Base-by-base conservation (phyloP, 1,140 invertebrate species). In the Drosophila navojoa region DNA sequence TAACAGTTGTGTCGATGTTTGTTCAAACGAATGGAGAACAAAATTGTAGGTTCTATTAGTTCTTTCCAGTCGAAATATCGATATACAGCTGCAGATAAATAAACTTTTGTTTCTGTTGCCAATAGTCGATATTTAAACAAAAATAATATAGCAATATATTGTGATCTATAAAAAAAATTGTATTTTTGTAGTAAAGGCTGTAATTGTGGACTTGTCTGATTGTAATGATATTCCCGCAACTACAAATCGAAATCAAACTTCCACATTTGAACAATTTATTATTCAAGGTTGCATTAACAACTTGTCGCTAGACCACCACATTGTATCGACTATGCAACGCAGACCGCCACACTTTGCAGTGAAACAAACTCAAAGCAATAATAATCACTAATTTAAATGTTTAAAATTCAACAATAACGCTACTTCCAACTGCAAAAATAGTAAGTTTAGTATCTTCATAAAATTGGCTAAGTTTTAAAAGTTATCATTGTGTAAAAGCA, bases 311-410 rank as follows among this genome's bases (percentile, higher is more conserved):
- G 15, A 53, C 70, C 45, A 27, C 62, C 62, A 27, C 54, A 29
- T 68, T 69, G 5, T 67, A 72, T 67, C 45, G 62, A 38, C 70
- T 38, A 68, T 19, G 22, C n/a, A 40, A 57, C 63, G 32, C 60
- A 42, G 52, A 55, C 68, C 60, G 44, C 68, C 68, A 71, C 62
- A 59, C 38, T 57, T 53, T 60, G 55, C 63, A 67, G 66, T 70
- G 64, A 62, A 73, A 62, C 66, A 75, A 62, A 70, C 53, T 53
- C 45, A 64, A 61, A 71, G 67, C 67, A 71, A 75, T 71, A 69
- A 75, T 63, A 76, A 49, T 52, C 45, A 66, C 52, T 61, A 71
- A 71, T 71, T 71, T 76, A 76, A 84, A 84, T 84, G 80, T 79
- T 79, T 79, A 35, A 70, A 79, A 47, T 79, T 57, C 64, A 44